These are phyloP conservation scores for Lasioglossum malachurum DNA, from an alignment of 2,888 invertebrate species.

Conservation along the genomic window DNA sequence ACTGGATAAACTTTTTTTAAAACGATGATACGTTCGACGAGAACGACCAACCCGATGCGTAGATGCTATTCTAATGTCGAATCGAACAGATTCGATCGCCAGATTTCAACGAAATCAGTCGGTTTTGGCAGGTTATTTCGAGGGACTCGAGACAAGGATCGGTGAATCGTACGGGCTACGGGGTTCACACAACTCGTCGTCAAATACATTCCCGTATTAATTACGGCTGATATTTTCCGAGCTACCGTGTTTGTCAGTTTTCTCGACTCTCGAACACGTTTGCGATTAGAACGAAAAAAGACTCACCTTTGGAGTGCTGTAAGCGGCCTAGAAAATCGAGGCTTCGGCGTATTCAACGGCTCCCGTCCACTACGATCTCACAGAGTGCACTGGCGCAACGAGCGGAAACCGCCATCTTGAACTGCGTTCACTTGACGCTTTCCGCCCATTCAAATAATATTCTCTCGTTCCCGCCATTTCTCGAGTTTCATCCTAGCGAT, in stretches of 20 bases:
- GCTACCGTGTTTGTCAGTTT: conserved; percentile 19
- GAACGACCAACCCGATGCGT: neutral
- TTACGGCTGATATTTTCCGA: conserved; percentile 30
- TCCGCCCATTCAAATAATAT: conserved; percentile 53
- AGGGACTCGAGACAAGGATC: conserved; percentile 24
- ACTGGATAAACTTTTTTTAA: conserved; percentile 23
- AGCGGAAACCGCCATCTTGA: conserved; percentile 82
- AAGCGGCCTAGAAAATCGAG: conserved; percentile 82
- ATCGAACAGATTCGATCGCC: neutral
- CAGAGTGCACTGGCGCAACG: conserved; percentile 83
- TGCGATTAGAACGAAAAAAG: conserved; percentile 33
- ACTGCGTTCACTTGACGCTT: conserved; percentile 64
- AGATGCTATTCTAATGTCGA: neutral
- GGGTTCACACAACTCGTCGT: conserved; percentile 76
- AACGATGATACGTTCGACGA: conserved; percentile 21
- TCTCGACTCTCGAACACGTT: neutral
- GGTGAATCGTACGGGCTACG: conserved; percentile 75
- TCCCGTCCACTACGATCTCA: conserved; percentile 83
- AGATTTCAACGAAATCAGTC: conserved; percentile 20
- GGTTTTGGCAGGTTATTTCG: conserved; percentile 31
- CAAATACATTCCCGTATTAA: conserved; percentile 54
- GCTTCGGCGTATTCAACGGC: conserved; percentile 82
- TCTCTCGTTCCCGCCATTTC: conserved; percentile 50
- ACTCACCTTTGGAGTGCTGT: conserved; percentile 83
- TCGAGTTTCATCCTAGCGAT: neutral